Base-by-base conservation (phyloP, 2,113 vertebrate genomes). In the Bucco capensis region DNA sequence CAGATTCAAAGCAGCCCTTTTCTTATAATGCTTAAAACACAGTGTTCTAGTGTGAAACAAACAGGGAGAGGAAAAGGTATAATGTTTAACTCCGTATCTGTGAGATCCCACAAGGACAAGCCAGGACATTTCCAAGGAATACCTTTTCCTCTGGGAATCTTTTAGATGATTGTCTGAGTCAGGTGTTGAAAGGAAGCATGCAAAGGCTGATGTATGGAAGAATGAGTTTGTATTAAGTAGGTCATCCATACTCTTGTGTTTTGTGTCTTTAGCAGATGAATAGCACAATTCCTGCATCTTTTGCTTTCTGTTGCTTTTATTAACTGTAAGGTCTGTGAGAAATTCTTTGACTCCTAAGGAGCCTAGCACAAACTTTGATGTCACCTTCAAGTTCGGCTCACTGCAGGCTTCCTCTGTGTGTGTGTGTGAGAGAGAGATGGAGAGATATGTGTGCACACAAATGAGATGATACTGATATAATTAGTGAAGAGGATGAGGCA, bases 401-500 rank as follows among this genome's bases (percentile, higher is more conserved):
- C 38, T 66, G 30, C n/a, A 51, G 50, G 22, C 42, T 89, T 80
- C 28, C 30, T 73, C 6, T 72, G 18, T 56, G 13, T 14, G 38
- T 17, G n/a, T n/a, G n/a, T n/a, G n/a, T n/a, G n/a, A n/a, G n/a
- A n/a, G n/a, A n/a, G 31, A 58, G 66, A 37, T 40, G 71, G 37
- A 51, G 5, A 35, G 0, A 3, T 3, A 16, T 0, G 0, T 53
- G 30, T 24, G 19, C 28, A 40, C 53, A 40, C 28, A 69, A n/a
- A 72, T 30, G 53, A 64, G 67, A 66, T 28, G 8, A 5, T 72
- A 22, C 67, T 46, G 47, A 9, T 90, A 51, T 28, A 25, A 31
- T 17, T 73, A 46, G 40, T 73, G 25, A 73, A 72, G 54, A 65
- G 54, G 23, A 65, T 1, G 14, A 60, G 35, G 23, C 19, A 51